Conservation (phyloP, 2,797 vertebrate species). For the Scarus forsteni region DNA sequence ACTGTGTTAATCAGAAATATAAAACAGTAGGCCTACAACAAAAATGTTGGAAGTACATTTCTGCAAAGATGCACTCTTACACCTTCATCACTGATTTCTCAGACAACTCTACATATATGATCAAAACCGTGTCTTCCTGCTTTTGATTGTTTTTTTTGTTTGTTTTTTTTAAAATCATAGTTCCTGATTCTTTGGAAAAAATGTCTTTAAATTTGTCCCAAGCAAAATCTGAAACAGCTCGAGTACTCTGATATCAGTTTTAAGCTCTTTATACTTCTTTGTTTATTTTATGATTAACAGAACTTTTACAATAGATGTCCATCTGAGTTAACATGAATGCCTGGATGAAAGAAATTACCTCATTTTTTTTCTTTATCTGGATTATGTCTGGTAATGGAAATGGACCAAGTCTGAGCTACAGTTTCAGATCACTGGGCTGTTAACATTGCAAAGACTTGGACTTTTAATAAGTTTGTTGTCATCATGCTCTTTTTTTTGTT, state of each 20-base stretch:
- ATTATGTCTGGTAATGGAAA: constrained; percentile 23
- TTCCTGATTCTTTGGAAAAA: neutral
- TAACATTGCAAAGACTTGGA: constrained; percentile 7
- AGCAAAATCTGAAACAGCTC: constrained; percentile 3
- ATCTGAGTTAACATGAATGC: constrained; percentile 16
- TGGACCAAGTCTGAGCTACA: constrained; percentile 26
- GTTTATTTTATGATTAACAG: constrained; percentile 21
- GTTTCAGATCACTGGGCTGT: constrained; percentile 9
- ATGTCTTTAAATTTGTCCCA: neutral
- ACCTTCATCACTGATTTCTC: neutral
- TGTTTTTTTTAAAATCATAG: neutral
- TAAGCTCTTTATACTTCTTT: constrained; percentile 10
- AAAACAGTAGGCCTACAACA: too few relatives aligned
- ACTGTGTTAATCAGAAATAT: too few relatives aligned
- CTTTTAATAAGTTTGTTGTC: constrained; percentile 19
- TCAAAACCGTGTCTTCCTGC: neutral
- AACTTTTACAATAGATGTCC: constrained; percentile 3
- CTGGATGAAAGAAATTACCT: constrained; percentile 24
- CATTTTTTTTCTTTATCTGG: constrained; percentile 34
- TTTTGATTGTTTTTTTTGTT: neutral
- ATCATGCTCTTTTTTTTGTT: constrained; percentile 22
- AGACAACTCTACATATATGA: neutral
- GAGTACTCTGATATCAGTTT: constrained; percentile 23
- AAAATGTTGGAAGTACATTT: too few relatives aligned
- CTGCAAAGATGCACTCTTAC: too few relatives aligned